Percentiles rank a stretch among this genome's conserved stretches.
Conservation (phyloP, 2,113 vertebrate genomes). For the Ia io region DNA sequence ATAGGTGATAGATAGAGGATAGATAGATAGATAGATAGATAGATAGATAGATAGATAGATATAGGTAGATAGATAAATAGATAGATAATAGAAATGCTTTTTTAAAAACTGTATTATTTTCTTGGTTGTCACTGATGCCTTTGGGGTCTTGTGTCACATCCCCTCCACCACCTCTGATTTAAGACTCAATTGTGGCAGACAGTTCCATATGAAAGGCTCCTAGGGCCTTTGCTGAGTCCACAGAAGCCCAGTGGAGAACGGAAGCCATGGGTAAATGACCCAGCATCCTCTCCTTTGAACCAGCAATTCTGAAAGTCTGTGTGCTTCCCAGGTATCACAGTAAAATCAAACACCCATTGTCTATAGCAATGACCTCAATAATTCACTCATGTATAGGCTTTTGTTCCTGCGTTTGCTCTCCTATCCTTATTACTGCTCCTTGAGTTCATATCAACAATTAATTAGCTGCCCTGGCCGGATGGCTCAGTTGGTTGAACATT, state of each 20-base stretch:
- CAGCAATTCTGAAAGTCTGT: background rate
- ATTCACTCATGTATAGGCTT: background rate
- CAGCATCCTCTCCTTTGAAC: background rate
- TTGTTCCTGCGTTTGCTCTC: background rate
- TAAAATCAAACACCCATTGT: background rate
- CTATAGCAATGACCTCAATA: background rate
- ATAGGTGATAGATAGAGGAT: background rate
- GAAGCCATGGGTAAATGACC: background rate
- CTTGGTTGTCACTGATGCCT: background rate
- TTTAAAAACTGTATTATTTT: background rate
- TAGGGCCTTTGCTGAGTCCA: background rate
- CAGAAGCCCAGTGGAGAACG: background rate
- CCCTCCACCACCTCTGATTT: background rate
- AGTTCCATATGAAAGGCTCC: background rate
- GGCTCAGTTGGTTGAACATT: background rate
- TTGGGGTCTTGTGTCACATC: background rate
- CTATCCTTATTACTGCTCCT: background rate
- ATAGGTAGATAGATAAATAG: background rate
- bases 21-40: background rate
- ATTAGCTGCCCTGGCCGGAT: background rate
- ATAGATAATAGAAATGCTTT: background rate
- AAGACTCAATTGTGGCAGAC: background rate
- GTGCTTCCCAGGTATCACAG: background rate
- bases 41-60: background rate
- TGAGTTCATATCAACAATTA: background rate